These are phyloP conservation scores for Helicoverpa zea DNA, from an alignment of 1,140 invertebrate genomes.

Conservation along the genomic window DNA sequence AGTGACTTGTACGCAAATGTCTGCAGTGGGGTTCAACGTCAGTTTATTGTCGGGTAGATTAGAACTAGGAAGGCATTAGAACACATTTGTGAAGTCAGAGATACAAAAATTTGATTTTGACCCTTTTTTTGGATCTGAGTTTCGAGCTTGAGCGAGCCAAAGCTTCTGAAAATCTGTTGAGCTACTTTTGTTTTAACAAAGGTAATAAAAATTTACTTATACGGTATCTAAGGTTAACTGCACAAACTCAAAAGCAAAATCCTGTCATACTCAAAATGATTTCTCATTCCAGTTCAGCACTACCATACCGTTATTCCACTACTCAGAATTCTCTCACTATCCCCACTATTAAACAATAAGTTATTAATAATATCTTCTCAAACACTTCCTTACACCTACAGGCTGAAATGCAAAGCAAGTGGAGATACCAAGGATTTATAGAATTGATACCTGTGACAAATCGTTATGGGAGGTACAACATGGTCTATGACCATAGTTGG, in stretches of 20 bases:
- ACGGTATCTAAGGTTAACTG: too few species aligned
- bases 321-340: neutral
- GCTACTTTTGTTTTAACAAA: too few species aligned
- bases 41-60: too few species aligned
- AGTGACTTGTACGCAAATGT: conserved; percentile 21
- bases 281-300: neutral
- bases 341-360: conserved; percentile 10
- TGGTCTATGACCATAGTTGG: conserved; percentile 49
- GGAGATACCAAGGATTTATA: conserved; percentile 56
- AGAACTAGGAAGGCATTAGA: too few species aligned
- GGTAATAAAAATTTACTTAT: too few species aligned
- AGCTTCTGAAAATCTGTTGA: too few species aligned
- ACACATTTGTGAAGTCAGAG: too few species aligned
- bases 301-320: neutral
- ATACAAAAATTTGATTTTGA: too few species aligned
- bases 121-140: too few species aligned
- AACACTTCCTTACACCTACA: conserved; percentile 13
- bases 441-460: conserved; percentile 69
- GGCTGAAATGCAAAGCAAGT: conserved; percentile 47
- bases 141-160: too few species aligned
- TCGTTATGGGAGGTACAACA: conserved; percentile 57
- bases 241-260: too few species aligned
- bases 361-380: conserved; percentile 12
- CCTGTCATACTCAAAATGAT: too few species aligned
- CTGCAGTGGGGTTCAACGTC: neutral